These are phyloP conservation scores for Erythrocercus mccallii DNA, from an alignment of 2,113 vertebrate genomes.

Conservation along the genomic window DNA sequence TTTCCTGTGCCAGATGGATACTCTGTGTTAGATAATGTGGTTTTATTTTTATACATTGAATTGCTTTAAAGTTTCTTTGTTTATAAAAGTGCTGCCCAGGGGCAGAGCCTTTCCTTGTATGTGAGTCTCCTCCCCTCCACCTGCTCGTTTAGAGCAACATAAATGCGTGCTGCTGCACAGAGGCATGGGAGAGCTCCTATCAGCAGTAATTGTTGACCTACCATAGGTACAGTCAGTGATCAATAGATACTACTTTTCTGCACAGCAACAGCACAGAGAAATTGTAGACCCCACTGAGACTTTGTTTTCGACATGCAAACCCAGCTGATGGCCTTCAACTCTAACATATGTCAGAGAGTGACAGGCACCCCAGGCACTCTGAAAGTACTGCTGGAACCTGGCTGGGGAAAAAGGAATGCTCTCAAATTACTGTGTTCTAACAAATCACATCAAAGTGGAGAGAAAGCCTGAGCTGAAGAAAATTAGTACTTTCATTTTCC, in stretches of 20 bases:
- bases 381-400: not conserved
- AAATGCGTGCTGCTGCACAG: not conserved
- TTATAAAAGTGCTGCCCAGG: not conserved
- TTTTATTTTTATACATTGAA: not conserved
- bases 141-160: not conserved
- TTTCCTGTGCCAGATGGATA: not conserved
- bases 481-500: conserved; percentile 47
- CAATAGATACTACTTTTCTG: conserved; percentile 25
- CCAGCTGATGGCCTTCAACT: conserved; percentile 21
- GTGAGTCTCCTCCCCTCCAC: not conserved
- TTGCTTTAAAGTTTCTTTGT: not conserved
- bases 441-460: conserved; percentile 25
- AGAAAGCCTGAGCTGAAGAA: not conserved
- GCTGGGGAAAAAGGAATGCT: not conserved
- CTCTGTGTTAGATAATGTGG: not conserved
- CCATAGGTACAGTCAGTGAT: conserved; percentile 25
- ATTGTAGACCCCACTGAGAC: conserved; percentile 1
- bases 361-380: not conserved
- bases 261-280: not conserved
- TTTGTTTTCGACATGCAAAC: conserved; percentile 17
- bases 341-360: conserved; percentile 20
- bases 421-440: conserved; percentile 14
- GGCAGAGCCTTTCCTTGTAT: not conserved
- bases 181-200: not conserved
- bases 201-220: conserved; percentile 38